phyloP scores from a whole-genome alignment of 2,797 vertebrate genomes.

The Hafferia zeledoni region DNA sequence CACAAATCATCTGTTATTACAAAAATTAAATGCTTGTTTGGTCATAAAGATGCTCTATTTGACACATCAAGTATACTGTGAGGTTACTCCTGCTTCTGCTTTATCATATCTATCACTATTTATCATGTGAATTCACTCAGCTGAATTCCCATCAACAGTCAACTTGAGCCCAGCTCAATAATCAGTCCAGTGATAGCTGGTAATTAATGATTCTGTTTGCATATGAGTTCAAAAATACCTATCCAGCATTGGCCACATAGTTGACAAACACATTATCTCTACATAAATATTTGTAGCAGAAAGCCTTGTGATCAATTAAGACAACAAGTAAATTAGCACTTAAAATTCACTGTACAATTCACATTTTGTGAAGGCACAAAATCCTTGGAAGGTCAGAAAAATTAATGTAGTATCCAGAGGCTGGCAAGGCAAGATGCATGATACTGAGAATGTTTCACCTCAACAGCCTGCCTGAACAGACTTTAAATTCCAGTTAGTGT shows the following conservation, averaged over 20 bases:
- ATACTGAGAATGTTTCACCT: neutral
- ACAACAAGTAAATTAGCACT: neutral
- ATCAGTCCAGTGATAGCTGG: neutral
- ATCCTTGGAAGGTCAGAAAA: neutral
- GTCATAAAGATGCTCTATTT: neutral
- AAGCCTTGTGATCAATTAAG: neutral
- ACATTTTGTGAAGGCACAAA: rapidly evolving
- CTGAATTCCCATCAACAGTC: neutral
- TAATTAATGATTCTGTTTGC: neutral
- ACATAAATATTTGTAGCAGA: neutral
- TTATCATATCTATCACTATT: neutral
- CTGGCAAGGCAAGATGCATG: neutral
- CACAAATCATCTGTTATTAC: neutral
- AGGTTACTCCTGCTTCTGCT: neutral
- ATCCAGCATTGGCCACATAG: neutral
- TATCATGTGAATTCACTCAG: neutral
- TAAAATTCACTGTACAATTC: neutral
- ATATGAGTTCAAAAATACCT: rapidly evolving
- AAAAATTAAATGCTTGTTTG: neutral
- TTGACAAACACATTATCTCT: neutral
- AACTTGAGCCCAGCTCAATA: neutral
- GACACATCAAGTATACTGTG: neutral
- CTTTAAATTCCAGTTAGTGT: neutral
- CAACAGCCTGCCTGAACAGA: neutral
- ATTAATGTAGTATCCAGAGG: neutral